phyloP scores from a whole-genome alignment of 2,113 vertebrate species.

The Neodontobutis hainanensis region DNA sequence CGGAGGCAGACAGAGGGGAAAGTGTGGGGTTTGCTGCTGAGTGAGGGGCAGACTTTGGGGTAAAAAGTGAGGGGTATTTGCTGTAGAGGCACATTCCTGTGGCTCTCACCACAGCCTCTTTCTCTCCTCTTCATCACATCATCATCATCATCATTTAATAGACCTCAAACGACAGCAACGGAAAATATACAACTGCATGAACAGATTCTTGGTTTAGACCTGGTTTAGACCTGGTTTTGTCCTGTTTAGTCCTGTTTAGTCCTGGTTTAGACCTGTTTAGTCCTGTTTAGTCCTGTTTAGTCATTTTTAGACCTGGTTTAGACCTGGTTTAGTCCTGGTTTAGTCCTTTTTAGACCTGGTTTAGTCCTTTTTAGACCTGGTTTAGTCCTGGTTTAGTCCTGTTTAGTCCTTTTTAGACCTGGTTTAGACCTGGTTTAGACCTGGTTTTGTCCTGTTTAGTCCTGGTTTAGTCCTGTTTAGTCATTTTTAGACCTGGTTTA shows the following conservation, averaged over 20 bases:
- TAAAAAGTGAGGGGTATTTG: background rate
- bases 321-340: background rate
- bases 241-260: no score
- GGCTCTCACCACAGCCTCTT: constrained; percentile 1
- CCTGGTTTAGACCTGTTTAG: background rate
- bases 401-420: background rate
- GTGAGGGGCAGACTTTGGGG: background rate
- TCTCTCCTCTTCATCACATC: constrained; percentile 4
- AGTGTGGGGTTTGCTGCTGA: background rate
- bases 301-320: background rate
- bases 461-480: background rate
- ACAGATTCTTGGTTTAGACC: background rate
- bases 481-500: no score
- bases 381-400: background rate
- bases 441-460: no score
- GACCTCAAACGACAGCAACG: background rate
- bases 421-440: background rate
- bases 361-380: no score
- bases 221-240: background rate
- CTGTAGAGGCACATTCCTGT: constrained; percentile 8
- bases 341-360: background rate
- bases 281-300: background rate
- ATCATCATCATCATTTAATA: background rate
- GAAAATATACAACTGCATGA: constrained; percentile 1
- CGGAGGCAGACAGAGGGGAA: background rate